Conservation (phyloP, 2,888 invertebrate species). For the Agapetus fuscipes region DNA sequence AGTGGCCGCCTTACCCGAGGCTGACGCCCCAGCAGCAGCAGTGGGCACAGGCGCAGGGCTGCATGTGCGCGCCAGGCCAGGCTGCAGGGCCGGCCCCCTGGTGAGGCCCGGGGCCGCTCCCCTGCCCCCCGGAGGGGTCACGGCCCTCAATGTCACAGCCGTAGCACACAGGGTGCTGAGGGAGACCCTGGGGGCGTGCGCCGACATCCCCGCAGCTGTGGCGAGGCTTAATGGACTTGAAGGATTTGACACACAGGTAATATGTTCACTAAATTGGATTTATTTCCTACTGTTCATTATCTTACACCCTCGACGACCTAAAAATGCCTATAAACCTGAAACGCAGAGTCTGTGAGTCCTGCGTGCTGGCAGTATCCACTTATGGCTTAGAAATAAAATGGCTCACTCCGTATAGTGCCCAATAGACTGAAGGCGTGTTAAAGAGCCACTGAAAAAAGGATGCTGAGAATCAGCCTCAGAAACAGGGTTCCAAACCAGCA, state of each 20-base stretch:
- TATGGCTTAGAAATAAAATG: too few relatives aligned
- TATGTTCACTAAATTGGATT: neutral
- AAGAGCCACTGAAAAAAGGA: too few relatives aligned
- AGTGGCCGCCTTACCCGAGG: conserved; percentile 18
- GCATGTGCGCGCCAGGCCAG: conserved; percentile 34
- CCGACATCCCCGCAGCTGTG: conserved; percentile 32
- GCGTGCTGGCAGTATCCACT: too few relatives aligned
- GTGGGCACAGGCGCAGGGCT: conserved; percentile 6
- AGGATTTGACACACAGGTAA: conserved; percentile 19
- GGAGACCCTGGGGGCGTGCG: conserved; percentile 34
- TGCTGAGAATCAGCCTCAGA: too few relatives aligned
- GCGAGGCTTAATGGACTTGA: conserved; percentile 21
- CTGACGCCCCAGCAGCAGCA: conserved; percentile 12
- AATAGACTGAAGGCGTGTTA: too few relatives aligned
- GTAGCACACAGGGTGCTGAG: conserved; percentile 35
- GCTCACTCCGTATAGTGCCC: too few relatives aligned
- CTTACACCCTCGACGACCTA: neutral
- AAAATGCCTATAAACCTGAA: neutral
- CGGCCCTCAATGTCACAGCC: conserved; percentile 36
- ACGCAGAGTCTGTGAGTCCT: too few relatives aligned
- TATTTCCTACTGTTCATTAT: neutral
- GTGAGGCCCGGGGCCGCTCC: conserved; percentile 30
- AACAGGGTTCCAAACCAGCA: too few relatives aligned
- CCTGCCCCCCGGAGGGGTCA: conserved; percentile 35
- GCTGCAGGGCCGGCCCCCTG: conserved; percentile 33